A percentile compares a stretch with the other conserved stretches of the same genome.
These are phyloP conservation scores for Xylota segnis DNA, from an alignment of 2,888 invertebrate genomes.

Conservation along the genomic window DNA sequence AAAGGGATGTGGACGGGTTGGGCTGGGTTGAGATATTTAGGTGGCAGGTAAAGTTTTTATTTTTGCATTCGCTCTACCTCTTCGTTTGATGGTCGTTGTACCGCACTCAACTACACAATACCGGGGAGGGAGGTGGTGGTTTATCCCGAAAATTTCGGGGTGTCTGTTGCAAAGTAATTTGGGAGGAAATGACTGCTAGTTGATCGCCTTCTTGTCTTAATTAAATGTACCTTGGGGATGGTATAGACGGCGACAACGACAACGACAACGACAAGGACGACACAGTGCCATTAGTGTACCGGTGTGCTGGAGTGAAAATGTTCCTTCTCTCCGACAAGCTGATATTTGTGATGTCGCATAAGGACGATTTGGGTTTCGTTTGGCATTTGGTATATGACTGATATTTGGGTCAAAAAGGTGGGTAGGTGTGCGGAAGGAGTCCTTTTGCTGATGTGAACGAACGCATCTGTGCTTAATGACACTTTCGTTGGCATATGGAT, in stretches of 20 bases:
- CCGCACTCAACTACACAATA: conserved; percentile 14
- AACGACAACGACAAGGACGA: too few relatives aligned
- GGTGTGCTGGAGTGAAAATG: conserved; percentile 1
- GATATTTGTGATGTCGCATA: not conserved
- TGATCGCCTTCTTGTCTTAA: conserved; percentile 60
- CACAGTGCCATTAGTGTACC: conserved; percentile 20
- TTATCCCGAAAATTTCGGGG: not conserved
- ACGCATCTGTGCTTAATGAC: conserved; percentile 28
- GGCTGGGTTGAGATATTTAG: not conserved
- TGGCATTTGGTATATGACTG: not conserved
- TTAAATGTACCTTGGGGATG: conserved; percentile 47
- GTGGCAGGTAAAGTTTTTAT: not conserved
- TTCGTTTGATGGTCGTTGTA: conserved; percentile 25
- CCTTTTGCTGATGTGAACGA: not conserved
- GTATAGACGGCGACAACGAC: not conserved
- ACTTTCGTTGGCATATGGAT: conserved; percentile 39
- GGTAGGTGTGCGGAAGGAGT: not conserved
- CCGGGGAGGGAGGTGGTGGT: too few relatives aligned
- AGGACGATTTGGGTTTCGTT: not conserved
- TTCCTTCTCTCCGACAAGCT: conserved; percentile 7
- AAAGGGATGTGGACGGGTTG: not conserved
- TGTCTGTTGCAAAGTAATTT: conserved; percentile 21
- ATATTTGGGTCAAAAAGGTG: conserved; percentile 30
- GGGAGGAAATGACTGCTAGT: conserved; percentile 42
- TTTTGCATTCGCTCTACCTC: not conserved